Base-by-base conservation (phyloP, 2,888 invertebrate genomes). In the Carpatolechia fugitivella region DNA sequence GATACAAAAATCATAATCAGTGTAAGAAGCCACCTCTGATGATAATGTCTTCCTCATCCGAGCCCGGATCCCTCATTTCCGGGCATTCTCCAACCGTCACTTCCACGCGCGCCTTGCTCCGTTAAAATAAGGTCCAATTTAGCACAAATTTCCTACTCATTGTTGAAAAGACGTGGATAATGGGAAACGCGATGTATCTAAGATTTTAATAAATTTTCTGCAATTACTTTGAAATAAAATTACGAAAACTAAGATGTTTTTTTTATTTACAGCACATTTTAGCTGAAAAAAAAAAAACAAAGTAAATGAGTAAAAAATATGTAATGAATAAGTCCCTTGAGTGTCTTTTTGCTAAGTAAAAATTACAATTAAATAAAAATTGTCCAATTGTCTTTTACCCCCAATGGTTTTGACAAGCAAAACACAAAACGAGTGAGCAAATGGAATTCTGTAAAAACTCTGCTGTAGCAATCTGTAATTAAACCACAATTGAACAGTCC, bases 21-120 rank as follows among this genome's bases (percentile, higher is more conserved):
- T 14, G 8, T 20, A 18, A 41, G 11, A 11, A 41, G 40, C 44
- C 29, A 29, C 41, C 38, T 38, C 38, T 29, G 5, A 13, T 44
- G 20, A n/a, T 44, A 24, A 33, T 44, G 10, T 44, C 5, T 44
- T 20, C n/a, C 29, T 29, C 44, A 29, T 44, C 20, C 13, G 20
- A 24, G n/a, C 20, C 29, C 46, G 53, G 54, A 57, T 56, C 56
- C 57, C 56, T 52, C 56, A 56, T 52, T 54, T 52, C 55, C 56
- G 41, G 56, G 60, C 33, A 63, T 64, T 63, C 62, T 53, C 54
- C 59, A 49, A 47, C 55, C 61, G 61, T 64, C 65, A 65, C 56
- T 55, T 55, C 36, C 65, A 66, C 64, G 40, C 51, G 16, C 40
- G 24, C 35, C 35, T 18, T 59, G 54, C 59, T 58, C 48, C 46